Conservation (phyloP, 2,888 invertebrate genomes). For the Sarcophaga variegata region DNA sequence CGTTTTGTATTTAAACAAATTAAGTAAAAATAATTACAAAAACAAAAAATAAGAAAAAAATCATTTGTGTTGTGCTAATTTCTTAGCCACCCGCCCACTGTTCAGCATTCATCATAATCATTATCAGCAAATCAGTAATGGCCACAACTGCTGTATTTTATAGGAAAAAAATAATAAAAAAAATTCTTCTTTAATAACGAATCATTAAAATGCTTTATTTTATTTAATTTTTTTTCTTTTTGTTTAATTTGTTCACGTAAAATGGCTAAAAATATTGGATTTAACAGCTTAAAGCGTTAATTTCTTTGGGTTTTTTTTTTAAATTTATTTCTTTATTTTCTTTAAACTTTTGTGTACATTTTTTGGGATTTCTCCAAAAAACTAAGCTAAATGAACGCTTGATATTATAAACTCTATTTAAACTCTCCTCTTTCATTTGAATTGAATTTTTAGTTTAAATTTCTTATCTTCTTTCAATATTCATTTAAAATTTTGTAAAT, state of each 20-base stretch:
- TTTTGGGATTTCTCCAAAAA: slow-evolving; percentile 17
- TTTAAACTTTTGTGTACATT: background rate
- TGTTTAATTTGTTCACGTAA: slow-evolving; percentile 3
- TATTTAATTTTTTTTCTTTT: slow-evolving; percentile 32
- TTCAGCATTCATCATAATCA: slow-evolving; percentile 3
- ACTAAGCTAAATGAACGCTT: slow-evolving; percentile 71
- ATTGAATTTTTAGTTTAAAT: slow-evolving; percentile 18
- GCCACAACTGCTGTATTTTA: slow-evolving; percentile 31
- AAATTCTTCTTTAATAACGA: background rate
- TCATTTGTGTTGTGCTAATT: slow-evolving; percentile 33
- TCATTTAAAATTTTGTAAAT: background rate
- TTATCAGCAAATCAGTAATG: slow-evolving; percentile 12
- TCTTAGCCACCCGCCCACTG: slow-evolving; percentile 1
- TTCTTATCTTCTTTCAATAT: slow-evolving; percentile 11
- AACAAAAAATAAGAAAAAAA: slow-evolving; percentile 4
- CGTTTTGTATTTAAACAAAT: slow-evolving; percentile 53
- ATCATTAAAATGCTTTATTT: background rate
- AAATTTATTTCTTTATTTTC: slow-evolving; percentile 7
- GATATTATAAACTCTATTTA: slow-evolving; percentile 67
- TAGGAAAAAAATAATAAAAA: background rate
- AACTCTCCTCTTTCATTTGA: slow-evolving; percentile 52
- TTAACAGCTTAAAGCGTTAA: slow-evolving; percentile 22
- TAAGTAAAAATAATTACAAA: slow-evolving; percentile 28
- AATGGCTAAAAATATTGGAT: slow-evolving; percentile 27
- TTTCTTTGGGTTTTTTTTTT: background rate